phyloP scores from a whole-genome alignment of 1,140 invertebrate genomes.

The Neodiprion pinetum region DNA sequence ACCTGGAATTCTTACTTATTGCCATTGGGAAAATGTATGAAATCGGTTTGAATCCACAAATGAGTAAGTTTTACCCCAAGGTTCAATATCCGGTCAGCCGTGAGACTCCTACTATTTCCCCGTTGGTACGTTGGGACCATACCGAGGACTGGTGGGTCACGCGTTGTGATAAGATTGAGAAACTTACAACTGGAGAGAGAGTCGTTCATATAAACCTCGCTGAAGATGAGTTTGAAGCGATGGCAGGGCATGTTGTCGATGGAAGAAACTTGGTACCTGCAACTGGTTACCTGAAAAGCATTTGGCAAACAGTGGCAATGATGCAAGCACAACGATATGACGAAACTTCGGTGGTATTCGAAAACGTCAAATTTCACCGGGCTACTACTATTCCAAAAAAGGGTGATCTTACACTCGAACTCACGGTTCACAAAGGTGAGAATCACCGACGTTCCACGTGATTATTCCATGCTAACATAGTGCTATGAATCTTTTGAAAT shows the following conservation, averaged over 20 bases:
- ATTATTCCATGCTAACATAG: too few species aligned
- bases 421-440: conserved; percentile 78
- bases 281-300: conserved; percentile 74
- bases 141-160: conserved; percentile 70
- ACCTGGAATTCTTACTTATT: conserved; percentile 70
- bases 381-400: conserved; percentile 78
- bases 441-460: too few species aligned
- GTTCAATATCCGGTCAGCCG: conserved; percentile 79
- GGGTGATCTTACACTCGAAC: conserved; percentile 72
- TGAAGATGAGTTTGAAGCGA: conserved; percentile 53
- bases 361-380: conserved; percentile 79
- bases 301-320: conserved; percentile 83
- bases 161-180: conserved; percentile 30
- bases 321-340: conserved; percentile 71
- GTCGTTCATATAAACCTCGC: conserved; percentile 52
- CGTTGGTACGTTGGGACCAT: conserved; percentile 88
- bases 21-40: conserved; percentile 70
- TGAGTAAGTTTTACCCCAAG: conserved; percentile 67
- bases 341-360: conserved; percentile 80
- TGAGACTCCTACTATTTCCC: conserved; percentile 79
- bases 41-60: conserved; percentile 57
- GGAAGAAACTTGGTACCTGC: conserved; percentile 30
- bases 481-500: too few species aligned
- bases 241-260: conserved; percentile 67
- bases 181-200: conserved; percentile 36